These are phyloP conservation scores for Dromas ardeola DNA, from an alignment of 2,113 vertebrate species.

Conservation along the genomic window DNA sequence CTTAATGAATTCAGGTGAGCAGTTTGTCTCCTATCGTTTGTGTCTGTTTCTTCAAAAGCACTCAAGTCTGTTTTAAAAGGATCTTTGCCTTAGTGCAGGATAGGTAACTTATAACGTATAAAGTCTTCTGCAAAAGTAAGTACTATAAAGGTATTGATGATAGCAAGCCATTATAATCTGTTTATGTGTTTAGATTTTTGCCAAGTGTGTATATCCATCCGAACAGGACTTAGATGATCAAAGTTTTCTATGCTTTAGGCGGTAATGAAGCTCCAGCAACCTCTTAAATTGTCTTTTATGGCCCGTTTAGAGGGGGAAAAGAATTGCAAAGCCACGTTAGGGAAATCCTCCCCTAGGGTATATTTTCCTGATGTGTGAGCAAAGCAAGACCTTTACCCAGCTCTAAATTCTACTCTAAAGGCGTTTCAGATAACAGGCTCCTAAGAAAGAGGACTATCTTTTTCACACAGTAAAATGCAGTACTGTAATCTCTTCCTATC, in stretches of 20 bases:
- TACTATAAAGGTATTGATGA: neutral
- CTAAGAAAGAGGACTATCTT: neutral
- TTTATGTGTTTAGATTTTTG: neutral
- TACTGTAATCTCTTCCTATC: neutral
- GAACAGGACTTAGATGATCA: neutral
- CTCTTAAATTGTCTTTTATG: neutral
- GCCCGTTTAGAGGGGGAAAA: accelerated
- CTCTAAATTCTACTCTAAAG: neutral
- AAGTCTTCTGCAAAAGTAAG: neutral
- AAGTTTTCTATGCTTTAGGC: neutral
- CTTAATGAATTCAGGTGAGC: constrained; percentile 97
- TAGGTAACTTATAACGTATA: neutral
- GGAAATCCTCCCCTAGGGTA: neutral
- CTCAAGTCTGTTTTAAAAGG: neutral
- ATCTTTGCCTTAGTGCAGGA: neutral
- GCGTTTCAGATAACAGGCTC: neutral
- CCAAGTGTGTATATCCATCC: neutral
- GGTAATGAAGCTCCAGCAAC: neutral
- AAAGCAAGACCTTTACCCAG: neutral
- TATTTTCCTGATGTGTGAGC: neutral
- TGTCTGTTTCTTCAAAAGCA: neutral
- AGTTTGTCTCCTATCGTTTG: neutral
- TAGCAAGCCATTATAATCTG: neutral
- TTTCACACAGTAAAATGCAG: neutral
- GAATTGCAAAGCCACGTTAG: neutral